Evolutionary conservation across 2,797 vertebrate genomes (phyloP).

Genomic region (Falco columbarius): DNA sequence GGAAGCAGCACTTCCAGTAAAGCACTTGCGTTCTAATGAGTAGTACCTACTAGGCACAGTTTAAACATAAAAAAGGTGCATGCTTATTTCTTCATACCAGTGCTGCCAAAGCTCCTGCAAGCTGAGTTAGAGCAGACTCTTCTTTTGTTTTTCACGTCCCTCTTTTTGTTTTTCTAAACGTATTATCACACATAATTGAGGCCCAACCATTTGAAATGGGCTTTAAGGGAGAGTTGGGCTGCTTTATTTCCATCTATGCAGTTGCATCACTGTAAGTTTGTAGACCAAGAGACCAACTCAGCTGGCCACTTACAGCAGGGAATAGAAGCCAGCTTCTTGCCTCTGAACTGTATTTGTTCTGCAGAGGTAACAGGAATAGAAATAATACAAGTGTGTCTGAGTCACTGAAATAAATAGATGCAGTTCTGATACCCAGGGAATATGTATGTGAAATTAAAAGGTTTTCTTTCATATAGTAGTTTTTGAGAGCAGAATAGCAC

Average conservation of each 20-base stretch:
- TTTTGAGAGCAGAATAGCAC: neutral
- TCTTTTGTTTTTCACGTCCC: neutral
- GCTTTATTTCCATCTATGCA: neutral
- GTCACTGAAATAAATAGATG: slow-evolving; percentile 32
- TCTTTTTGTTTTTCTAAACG: neutral
- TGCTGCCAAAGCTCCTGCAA: neutral
- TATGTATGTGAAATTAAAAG: neutral
- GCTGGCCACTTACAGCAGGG: accelerated
- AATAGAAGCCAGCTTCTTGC: neutral
- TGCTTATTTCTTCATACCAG: neutral
- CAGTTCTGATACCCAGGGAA: neutral
- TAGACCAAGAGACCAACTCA: neutral
- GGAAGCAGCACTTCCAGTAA: neutral
- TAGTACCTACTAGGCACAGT: neutral
- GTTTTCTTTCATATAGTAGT: neutral
- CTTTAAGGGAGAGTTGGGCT: neutral
- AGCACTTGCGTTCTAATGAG: neutral
- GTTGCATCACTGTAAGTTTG: neutral
- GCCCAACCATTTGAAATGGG: neutral
- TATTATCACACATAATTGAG: neutral
- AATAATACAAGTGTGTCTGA: slow-evolving; percentile 3
- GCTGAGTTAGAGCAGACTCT: neutral
- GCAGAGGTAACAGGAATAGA: slow-evolving; percentile 5
- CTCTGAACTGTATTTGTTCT: neutral
- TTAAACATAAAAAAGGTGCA: neutral